Evolutionary conservation across 2,113 vertebrate species (phyloP).

Genomic region (Probosciger aterrimus): DNA sequence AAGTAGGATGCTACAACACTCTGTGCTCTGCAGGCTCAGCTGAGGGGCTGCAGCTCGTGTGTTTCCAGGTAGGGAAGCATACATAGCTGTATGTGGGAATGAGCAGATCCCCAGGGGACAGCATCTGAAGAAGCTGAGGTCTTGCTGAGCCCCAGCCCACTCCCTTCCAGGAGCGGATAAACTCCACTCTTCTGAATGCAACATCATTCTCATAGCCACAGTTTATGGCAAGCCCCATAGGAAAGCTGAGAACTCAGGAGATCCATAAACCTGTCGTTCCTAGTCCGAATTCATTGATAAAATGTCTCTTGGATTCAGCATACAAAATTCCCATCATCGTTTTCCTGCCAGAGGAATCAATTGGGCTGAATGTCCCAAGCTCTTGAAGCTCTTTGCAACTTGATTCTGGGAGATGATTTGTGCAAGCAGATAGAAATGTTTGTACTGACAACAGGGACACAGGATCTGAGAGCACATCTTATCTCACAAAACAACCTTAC

Average conservation of each 20-base stretch:
- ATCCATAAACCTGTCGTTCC: background rate
- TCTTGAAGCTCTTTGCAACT: background rate
- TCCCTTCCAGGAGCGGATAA: background rate
- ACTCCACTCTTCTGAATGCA: background rate
- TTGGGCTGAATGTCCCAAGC: background rate
- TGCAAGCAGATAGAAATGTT: background rate
- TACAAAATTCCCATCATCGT: background rate
- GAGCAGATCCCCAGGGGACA: background rate
- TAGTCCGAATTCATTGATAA: background rate
- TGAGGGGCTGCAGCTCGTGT: background rate
- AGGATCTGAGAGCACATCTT: background rate
- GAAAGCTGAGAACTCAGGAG: background rate
- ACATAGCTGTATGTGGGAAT: fast-evolving
- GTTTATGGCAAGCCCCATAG: background rate
- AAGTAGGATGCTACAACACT: background rate
- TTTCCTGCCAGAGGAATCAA: background rate
- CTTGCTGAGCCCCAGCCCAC: background rate
- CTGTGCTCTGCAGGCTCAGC: background rate
- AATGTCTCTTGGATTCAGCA: background rate
- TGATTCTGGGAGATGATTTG: background rate
- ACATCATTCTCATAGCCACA: background rate
- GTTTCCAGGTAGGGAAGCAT: background rate
- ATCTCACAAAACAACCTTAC: background rate
- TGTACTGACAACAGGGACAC: background rate
- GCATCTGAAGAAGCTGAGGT: background rate